phyloP scores from a whole-genome alignment of 2,888 invertebrate species.

The Pseudoips prasinana region DNA sequence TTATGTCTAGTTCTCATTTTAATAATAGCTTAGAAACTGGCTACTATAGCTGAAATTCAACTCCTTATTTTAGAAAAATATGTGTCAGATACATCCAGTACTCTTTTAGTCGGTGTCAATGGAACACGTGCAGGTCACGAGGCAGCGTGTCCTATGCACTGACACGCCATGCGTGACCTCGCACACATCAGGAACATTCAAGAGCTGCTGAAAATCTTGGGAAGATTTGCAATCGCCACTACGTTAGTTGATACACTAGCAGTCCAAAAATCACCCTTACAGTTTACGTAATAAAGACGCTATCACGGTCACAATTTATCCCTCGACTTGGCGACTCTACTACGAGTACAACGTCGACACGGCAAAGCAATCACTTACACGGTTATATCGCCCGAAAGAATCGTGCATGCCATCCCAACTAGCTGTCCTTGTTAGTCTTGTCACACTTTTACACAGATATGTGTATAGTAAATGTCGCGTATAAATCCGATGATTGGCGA shows the following conservation, averaged over 20 bases:
- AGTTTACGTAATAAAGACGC: too few relatives aligned
- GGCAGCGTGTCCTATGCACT: conserved; percentile 40
- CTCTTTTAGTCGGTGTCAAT: conserved; percentile 13
- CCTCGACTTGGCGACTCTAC: too few relatives aligned
- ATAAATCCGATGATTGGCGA: too few relatives aligned
- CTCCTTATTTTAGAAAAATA: too few relatives aligned
- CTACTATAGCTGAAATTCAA: too few relatives aligned
- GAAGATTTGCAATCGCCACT: too few relatives aligned
- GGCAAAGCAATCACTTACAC: conserved; percentile 30
- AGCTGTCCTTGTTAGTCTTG: background rate
- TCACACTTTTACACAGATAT: background rate
- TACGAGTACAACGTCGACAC: conserved; percentile 22
- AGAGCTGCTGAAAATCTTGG: conserved; percentile 38
- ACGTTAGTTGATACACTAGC: too few relatives aligned
- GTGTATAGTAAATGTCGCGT: too few relatives aligned
- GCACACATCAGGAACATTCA: conserved; percentile 57
- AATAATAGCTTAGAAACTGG: too few relatives aligned
- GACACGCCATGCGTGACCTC: conserved; percentile 55
- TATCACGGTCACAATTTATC: too few relatives aligned
- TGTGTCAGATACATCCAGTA: background rate
- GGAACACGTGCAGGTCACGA: conserved; percentile 44
- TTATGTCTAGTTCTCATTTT: too few relatives aligned
- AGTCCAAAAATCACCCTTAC: too few relatives aligned
- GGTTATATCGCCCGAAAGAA: conserved; percentile 24
- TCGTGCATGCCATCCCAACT: conserved; percentile 27